These are phyloP conservation scores for Omphaloscelis lunosa DNA, from an alignment of 2,888 invertebrate species.

Conservation along the genomic window DNA sequence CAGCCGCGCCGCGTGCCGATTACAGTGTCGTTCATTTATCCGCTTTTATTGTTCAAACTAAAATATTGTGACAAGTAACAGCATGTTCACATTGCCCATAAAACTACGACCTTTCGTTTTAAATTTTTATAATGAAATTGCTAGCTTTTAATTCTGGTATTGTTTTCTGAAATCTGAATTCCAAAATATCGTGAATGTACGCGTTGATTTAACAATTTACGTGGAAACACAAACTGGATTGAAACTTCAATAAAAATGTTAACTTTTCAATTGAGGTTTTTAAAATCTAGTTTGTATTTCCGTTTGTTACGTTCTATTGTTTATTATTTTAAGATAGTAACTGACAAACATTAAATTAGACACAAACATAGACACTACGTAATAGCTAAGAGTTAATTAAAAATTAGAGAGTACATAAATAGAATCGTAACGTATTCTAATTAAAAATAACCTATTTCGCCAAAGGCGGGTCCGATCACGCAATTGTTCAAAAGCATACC, in stretches of 20 bases:
- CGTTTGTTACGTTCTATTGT: not conserved
- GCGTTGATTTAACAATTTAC: not conserved
- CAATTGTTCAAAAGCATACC: slow-evolving; percentile 76
- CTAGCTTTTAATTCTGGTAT: slow-evolving; percentile 41
- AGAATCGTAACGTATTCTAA: slow-evolving; percentile 4
- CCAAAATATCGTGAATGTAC: not conserved
- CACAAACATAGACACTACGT: not conserved
- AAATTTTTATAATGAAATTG: slow-evolving; percentile 45
- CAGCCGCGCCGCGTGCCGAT: slow-evolving; percentile 70
- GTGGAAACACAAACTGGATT: too few relatives aligned
- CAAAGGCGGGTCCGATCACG: slow-evolving; percentile 43
- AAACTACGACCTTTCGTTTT: slow-evolving; percentile 64
- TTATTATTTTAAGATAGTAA: not conserved
- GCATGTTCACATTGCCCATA: slow-evolving; percentile 71
- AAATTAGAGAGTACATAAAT: slow-evolving; percentile 1
- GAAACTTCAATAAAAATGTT: too few relatives aligned
- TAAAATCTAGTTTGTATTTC: not conserved
- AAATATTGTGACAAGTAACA: slow-evolving; percentile 76
- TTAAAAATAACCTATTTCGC: slow-evolving; percentile 32
- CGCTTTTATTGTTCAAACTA: slow-evolving; percentile 73
- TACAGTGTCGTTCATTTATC: slow-evolving; percentile 73
- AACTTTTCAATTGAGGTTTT: not conserved
- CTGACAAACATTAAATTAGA: not conserved
- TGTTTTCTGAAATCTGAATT: slow-evolving; percentile 17
- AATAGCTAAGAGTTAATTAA: not conserved